Conservation (phyloP, 2,797 vertebrate genomes). For the Danio jaintianensis region DNA sequence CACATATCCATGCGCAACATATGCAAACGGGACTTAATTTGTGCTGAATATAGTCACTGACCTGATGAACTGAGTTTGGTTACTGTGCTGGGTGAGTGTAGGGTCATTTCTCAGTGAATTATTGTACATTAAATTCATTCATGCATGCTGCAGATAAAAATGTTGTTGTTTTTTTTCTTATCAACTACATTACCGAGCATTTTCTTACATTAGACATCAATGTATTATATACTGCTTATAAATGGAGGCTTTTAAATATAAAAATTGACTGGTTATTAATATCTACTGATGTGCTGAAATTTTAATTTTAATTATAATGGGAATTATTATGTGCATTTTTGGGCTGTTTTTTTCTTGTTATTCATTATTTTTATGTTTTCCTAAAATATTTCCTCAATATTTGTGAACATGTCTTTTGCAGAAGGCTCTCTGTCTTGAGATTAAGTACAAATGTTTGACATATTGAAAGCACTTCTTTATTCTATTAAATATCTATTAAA, state of each 20-base stretch:
- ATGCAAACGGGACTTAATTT: constrained; percentile 5
- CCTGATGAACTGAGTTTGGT: constrained; percentile 37
- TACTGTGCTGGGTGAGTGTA: constrained; percentile 16
- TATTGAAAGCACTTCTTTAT: background rate
- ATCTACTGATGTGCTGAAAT: background rate
- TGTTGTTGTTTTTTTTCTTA: background rate
- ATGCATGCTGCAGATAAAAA: background rate
- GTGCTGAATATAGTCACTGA: constrained; percentile 10
- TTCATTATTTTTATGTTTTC: no score
- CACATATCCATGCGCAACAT: background rate
- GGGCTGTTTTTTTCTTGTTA: background rate
- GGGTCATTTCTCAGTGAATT: constrained; percentile 8
- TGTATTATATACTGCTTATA: background rate
- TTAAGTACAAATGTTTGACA: background rate
- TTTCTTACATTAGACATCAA: background rate
- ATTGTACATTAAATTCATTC: background rate
- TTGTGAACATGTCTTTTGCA: background rate
- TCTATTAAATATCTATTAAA: background rate
- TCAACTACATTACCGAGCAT: background rate
- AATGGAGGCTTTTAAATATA: background rate
- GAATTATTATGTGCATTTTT: background rate
- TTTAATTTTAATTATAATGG: no score
- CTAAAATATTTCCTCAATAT: no score
- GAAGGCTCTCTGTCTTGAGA: background rate
- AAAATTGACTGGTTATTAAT: background rate